phyloP scores from a whole-genome alignment of 1,140 invertebrate species.

The Atopsyche davidsoni region DNA sequence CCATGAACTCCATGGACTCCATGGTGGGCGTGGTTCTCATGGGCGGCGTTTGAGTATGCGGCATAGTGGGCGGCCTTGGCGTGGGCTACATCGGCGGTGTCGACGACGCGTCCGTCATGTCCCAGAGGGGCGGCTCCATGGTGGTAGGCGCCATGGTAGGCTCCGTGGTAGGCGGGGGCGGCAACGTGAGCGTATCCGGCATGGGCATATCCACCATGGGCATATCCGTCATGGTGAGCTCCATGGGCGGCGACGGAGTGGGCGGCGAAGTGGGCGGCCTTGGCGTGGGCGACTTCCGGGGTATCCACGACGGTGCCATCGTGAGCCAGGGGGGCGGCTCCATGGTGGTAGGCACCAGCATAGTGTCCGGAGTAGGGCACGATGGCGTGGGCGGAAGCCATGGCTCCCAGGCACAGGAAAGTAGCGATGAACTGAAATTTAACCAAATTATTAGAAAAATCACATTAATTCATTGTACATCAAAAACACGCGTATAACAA shows the following conservation, averaged over 20 bases:
- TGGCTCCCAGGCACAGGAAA: conserved; percentile 20
- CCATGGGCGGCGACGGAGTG: conserved; percentile 11
- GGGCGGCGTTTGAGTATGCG: conserved; percentile 31
- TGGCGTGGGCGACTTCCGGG: conserved; percentile 17
- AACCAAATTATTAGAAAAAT: too few species aligned
- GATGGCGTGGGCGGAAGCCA: conserved; percentile 14
- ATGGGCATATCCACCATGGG: conserved; percentile 1
- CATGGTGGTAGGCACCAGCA: conserved; percentile 19
- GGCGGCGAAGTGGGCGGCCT: conserved; percentile 19
- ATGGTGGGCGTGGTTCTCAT: conserved; percentile 20
- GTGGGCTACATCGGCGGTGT: conserved; percentile 24
- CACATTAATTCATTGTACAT: too few species aligned
- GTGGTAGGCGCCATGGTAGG: conserved; percentile 17
- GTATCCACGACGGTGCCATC: conserved; percentile 26
- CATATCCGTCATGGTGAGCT: conserved; percentile 7
- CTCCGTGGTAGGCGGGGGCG: not conserved
- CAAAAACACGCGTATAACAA: too few species aligned
- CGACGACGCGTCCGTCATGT: conserved; percentile 25
- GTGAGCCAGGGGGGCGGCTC: conserved; percentile 25
- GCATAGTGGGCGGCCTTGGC: conserved; percentile 23
- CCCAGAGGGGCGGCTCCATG: conserved; percentile 20
- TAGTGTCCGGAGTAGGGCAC: conserved; percentile 13
- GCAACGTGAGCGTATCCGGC: conserved; percentile 2
- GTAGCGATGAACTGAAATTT: conserved; percentile 20
- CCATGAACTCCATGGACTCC: too few species aligned